phyloP scores from a whole-genome alignment of 2,113 vertebrate genomes.

The Nycticebus coucang region DNA sequence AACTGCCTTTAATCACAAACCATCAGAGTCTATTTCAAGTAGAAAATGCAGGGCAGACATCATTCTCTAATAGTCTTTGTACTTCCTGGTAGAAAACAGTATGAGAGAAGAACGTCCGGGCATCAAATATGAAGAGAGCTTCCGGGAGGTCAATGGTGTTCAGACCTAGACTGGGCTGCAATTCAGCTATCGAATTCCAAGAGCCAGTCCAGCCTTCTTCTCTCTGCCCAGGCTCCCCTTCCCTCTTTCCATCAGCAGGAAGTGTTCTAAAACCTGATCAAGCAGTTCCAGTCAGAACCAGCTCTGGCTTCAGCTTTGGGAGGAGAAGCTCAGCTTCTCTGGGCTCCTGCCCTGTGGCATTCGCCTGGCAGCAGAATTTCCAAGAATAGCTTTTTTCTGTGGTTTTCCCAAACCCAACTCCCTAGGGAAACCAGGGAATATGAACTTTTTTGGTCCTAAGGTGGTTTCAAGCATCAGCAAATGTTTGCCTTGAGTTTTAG shows the following conservation, averaged over 20 bases:
- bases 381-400: slow-evolving; percentile 73
- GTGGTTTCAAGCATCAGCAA: slow-evolving; percentile 64
- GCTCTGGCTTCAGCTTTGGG: neutral
- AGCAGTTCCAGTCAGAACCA: slow-evolving; percentile 39
- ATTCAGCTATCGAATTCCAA: neutral
- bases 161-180: neutral
- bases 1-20: neutral
- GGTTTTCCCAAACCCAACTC: slow-evolving; percentile 60
- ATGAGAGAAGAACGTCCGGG: neutral
- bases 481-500: slow-evolving; percentile 68
- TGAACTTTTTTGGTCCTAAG: slow-evolving; percentile 59
- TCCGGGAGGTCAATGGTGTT: slow-evolving; percentile 18
- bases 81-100: slow-evolving; percentile 21
- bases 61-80: neutral
- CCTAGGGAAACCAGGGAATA: slow-evolving; percentile 52
- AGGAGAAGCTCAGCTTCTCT: slow-evolving; percentile 34
- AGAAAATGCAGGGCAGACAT: neutral
- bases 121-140: neutral
- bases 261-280: slow-evolving; percentile 30
- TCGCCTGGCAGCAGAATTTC: slow-evolving; percentile 66
- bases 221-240: neutral
- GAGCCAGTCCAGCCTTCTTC: neutral
- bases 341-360: slow-evolving; percentile 45
- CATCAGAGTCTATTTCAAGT: neutral
- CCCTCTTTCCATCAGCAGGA: neutral